These are phyloP conservation scores for Dasyornis broadbenti DNA, from an alignment of 2,113 vertebrate genomes.

Conservation along the genomic window DNA sequence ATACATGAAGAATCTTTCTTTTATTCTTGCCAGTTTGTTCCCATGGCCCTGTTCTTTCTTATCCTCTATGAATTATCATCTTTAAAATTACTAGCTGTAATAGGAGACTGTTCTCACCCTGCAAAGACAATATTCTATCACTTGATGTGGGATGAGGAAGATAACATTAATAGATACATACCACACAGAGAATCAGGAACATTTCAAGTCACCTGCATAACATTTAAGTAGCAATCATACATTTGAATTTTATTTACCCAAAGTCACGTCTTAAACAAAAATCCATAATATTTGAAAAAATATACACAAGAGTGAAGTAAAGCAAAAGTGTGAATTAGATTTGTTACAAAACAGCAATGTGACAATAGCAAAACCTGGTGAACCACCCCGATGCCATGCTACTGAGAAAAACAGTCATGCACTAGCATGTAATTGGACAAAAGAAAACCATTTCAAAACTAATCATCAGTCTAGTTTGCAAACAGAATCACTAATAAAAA, in stretches of 20 bases:
- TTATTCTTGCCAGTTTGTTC: neutral
- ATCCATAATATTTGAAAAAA: neutral
- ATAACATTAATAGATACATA: neutral
- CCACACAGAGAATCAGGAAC: neutral
- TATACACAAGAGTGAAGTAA: neutral
- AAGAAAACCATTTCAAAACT: neutral
- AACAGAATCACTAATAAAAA: neutral
- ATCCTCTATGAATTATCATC: neutral
- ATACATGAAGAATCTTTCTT: neutral
- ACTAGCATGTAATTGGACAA: neutral
- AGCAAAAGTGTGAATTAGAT: neutral
- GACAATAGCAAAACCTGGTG: neutral
- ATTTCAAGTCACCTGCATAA: neutral
- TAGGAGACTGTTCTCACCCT: neutral
- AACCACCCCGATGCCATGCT: neutral
- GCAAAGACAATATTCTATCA: neutral
- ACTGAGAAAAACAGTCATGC: neutral
- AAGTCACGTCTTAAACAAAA: neutral
- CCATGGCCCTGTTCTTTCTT: neutral
- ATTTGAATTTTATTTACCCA: neutral
- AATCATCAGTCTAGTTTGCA: neutral
- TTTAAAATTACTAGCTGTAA: neutral
- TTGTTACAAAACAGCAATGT: neutral
- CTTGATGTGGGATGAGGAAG: neutral
- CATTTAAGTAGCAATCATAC: neutral